Evolutionary conservation across 2,888 invertebrate species (phyloP).

Genomic region (Bimastos eiseni): DNA sequence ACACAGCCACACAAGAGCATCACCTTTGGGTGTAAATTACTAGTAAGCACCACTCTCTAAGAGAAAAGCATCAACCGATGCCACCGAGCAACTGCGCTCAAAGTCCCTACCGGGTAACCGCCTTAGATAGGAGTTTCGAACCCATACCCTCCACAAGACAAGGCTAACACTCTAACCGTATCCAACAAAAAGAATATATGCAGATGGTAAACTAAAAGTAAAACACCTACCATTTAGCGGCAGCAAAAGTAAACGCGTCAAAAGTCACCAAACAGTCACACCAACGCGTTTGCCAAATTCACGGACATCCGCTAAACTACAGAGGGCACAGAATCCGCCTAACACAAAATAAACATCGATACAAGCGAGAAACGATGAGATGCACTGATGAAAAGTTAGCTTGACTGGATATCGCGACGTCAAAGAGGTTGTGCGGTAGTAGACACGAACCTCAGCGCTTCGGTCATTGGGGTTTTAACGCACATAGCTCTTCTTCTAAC

Average conservation of each 20-base stretch:
- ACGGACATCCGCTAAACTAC: not conserved
- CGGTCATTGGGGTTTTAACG: no score
- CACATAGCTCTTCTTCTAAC: no score
- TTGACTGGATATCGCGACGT: not conserved
- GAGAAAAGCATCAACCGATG: no score
- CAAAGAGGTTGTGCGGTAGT: not conserved
- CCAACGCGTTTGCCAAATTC: not conserved
- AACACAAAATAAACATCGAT: not conserved
- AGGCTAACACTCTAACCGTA: not conserved
- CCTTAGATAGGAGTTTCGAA: no score
- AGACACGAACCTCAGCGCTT: not conserved
- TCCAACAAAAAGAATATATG: not conserved
- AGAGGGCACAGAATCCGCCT: not conserved
- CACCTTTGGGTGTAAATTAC: no score
- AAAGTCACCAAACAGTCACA: not conserved
- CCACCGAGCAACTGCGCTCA: no score
- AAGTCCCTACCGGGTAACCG: no score
- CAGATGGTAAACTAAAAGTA: not conserved
- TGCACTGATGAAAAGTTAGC: not conserved
- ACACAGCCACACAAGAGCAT: no score
- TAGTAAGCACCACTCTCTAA: no score
- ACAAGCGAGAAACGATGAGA: constrained; percentile 13
- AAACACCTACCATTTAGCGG: not conserved
- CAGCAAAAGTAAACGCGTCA: not conserved
- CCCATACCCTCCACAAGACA: no score